These are phyloP conservation scores for Tetragonula clypearis DNA, from an alignment of 1,140 invertebrate species.

Conservation along the genomic window DNA sequence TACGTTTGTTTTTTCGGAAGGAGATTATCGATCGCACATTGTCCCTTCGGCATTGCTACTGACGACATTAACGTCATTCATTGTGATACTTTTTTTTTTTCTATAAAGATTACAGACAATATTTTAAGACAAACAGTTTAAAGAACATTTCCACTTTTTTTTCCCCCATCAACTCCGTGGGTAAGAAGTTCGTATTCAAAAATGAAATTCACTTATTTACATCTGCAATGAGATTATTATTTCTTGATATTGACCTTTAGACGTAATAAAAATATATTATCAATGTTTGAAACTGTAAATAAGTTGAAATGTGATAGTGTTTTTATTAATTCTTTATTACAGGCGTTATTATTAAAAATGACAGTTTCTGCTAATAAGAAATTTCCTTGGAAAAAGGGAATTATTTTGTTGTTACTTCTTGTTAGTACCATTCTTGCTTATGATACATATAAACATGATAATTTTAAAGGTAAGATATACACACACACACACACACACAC, in stretches of 20 bases:
- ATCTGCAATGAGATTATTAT: not conserved
- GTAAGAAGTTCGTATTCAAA: not conserved
- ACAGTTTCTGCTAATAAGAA: slow-evolving; percentile 69
- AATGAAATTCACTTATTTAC: not conserved
- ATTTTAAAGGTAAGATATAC: slow-evolving; percentile 74
- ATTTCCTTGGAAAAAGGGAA: slow-evolving; percentile 78
- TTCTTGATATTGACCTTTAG: slow-evolving; percentile 32
- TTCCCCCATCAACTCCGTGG: not conserved
- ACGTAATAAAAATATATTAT: not conserved
- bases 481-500: too few species aligned
- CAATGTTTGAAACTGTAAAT: not conserved
- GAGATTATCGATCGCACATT: slow-evolving; percentile 71
- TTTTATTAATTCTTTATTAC: slow-evolving; percentile 35
- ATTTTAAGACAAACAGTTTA: slow-evolving; percentile 19
- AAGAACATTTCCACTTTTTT: slow-evolving; percentile 4
- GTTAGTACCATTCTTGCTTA: slow-evolving; percentile 73
- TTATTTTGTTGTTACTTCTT: slow-evolving; percentile 74
- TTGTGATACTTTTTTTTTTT: slow-evolving; percentile 45
- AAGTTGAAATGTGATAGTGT: not conserved
- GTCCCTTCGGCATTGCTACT: slow-evolving; percentile 37
- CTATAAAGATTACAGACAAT: slow-evolving; percentile 6
- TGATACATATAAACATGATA: slow-evolving; percentile 77
- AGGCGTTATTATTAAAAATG: slow-evolving; percentile 78
- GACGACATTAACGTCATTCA: slow-evolving; percentile 55
- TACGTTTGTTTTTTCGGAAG: slow-evolving; percentile 54